Evolutionary conservation across 1,140 invertebrate species (phyloP).

Genomic region (Leptinotarsa defecta): DNA sequence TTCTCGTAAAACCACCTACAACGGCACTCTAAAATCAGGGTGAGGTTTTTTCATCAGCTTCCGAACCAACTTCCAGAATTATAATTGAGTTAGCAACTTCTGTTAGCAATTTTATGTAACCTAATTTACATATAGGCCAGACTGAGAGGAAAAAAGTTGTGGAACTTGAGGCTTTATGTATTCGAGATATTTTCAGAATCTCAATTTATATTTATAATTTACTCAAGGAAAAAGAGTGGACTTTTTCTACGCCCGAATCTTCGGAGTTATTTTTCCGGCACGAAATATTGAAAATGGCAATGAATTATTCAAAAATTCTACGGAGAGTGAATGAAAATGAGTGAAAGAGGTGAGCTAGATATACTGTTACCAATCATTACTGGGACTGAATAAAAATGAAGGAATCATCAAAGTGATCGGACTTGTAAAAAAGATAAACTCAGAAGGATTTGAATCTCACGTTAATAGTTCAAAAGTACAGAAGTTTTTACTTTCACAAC

Average conservation of each 20-base stretch:
- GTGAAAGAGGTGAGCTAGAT: neutral
- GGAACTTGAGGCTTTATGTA: neutral
- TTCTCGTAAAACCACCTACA: conserved; percentile 3
- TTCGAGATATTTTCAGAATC: conserved; percentile 1
- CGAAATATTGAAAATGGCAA: neutral
- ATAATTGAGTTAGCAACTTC: conserved; percentile 5
- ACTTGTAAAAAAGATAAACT: too few relatives aligned
- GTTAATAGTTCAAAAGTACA: too few relatives aligned
- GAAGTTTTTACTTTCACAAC: too few relatives aligned
- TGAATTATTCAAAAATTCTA: neutral
- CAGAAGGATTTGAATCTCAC: too few relatives aligned
- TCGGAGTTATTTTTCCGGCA: neutral
- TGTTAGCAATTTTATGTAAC: conserved; percentile 6
- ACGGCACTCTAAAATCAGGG: neutral
- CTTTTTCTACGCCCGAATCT: neutral
- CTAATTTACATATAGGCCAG: neutral
- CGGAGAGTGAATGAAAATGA: neutral
- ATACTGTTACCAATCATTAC: too few relatives aligned
- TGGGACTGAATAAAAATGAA: too few relatives aligned
- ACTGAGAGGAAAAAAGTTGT: neutral
- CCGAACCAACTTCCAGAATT: neutral
- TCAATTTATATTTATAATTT: conserved; percentile 7
- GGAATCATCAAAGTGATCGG: too few relatives aligned
- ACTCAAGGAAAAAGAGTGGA: neutral
- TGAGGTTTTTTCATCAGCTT: neutral